These are phyloP conservation scores for Neostethus bicornis DNA, from an alignment of 2,797 vertebrate species.

Conservation along the genomic window DNA sequence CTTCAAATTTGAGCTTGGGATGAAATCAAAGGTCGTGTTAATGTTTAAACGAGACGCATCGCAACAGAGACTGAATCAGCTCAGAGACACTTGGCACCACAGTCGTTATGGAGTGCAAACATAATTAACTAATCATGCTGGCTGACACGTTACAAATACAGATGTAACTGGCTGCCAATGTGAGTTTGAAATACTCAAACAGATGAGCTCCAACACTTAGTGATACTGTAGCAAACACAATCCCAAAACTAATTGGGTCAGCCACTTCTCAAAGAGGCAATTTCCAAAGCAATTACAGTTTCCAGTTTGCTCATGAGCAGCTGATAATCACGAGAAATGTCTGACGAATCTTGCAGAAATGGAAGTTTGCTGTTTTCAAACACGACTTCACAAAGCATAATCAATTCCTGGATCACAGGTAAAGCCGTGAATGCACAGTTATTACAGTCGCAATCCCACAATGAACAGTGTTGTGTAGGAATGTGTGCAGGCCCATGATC, in stretches of 20 bases:
- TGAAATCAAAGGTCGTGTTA: slow-evolving; percentile 22
- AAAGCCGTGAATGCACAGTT: slow-evolving; percentile 26
- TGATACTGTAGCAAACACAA: slow-evolving; percentile 68
- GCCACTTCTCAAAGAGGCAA: slow-evolving; percentile 70
- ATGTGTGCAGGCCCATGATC: slow-evolving; percentile 48
- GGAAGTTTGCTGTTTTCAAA: slow-evolving; percentile 45
- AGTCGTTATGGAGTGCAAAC: slow-evolving; percentile 58
- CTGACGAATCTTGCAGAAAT: slow-evolving; percentile 49
- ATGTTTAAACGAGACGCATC: background rate
- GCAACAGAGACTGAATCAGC: slow-evolving; percentile 19
- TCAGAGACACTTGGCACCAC: slow-evolving; percentile 36
- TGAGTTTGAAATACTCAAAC: slow-evolving; percentile 73
- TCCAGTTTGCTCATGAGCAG: slow-evolving; percentile 53
- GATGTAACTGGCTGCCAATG: slow-evolving; percentile 73
- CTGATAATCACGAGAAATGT: slow-evolving; percentile 55
- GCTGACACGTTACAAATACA: slow-evolving; percentile 70
- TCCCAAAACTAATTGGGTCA: slow-evolving; percentile 74
- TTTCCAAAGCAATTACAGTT: slow-evolving; percentile 72
- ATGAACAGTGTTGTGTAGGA: slow-evolving; percentile 21
- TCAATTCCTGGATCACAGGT: slow-evolving; percentile 53
- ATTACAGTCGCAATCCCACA: slow-evolving; percentile 30
- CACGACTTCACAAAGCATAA: slow-evolving; percentile 34
- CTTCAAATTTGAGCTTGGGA: slow-evolving; percentile 21
- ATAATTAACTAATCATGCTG: slow-evolving; percentile 73
- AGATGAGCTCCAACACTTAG: slow-evolving; percentile 61